Percentiles rank a stretch among this genome's conserved stretches.
Conservation (phyloP, 2,797 vertebrate genomes). For the Salmo trutta region DNA sequence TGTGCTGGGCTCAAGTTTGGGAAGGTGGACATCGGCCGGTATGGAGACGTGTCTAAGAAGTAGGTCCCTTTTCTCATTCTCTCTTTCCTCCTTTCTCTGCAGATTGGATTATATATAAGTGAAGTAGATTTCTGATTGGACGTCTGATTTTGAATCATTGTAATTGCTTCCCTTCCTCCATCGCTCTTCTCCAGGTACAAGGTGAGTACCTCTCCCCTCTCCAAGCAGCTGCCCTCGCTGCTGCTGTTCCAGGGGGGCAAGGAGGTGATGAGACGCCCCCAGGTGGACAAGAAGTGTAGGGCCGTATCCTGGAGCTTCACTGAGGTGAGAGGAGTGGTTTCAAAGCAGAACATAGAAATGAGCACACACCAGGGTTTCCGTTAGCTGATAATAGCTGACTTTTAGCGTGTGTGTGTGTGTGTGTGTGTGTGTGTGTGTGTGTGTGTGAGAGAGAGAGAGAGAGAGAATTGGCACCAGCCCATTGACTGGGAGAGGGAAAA, state of each 20-base stretch:
- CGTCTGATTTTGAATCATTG: not conserved
- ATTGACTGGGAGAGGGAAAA: too few species aligned
- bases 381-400: too few species aligned
- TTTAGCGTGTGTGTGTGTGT: too few species aligned
- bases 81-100: not conserved
- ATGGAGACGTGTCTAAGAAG: slow-evolving; percentile 89
- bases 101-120: not conserved
- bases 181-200: slow-evolving; percentile 78
- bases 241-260: slow-evolving; percentile 92
- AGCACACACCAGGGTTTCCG: too few species aligned
- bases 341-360: not conserved
- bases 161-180: too few species aligned
- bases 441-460: too few species aligned
- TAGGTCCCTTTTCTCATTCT: slow-evolving; percentile 48
- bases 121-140: not conserved
- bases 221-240: slow-evolving; percentile 92
- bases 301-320: slow-evolving; percentile 95
- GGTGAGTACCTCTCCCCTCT: slow-evolving; percentile 90
- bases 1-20: slow-evolving; percentile 91
- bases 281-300: slow-evolving; percentile 93
- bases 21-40: slow-evolving; percentile 94
- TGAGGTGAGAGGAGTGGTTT: slow-evolving; percentile 75
- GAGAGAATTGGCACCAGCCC: too few species aligned
- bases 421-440: too few species aligned
- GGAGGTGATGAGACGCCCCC: slow-evolving; percentile 89